Conservation (phyloP, 2,888 invertebrate genomes). For the Busseola fusca region DNA sequence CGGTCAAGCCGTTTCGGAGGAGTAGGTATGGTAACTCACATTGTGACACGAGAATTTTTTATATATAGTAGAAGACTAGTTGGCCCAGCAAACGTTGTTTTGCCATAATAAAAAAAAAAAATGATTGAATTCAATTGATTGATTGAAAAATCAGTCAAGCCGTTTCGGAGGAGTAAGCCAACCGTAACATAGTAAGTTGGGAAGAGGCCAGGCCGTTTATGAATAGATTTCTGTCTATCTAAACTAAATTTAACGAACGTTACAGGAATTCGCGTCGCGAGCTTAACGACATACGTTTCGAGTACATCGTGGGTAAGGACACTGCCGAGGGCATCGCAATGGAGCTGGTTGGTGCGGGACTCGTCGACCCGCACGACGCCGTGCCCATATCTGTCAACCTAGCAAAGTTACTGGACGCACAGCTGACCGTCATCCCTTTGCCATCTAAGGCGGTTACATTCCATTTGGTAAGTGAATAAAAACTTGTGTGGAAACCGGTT, state of each 20-base stretch:
- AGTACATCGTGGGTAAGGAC: conserved; percentile 97
- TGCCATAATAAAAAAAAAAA: too few species aligned
- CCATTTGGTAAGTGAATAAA: conserved; percentile 75
- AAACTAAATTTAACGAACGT: conserved; percentile 1
- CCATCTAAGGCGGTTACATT: conserved; percentile 73
- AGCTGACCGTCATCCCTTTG: conserved; percentile 18
- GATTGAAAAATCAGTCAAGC: too few species aligned
- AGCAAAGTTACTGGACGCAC: conserved; percentile 70
- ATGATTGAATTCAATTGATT: too few species aligned
- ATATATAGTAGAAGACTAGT: too few species aligned
- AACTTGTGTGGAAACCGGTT: not conserved
- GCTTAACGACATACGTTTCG: conserved; percentile 99
- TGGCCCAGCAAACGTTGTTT: too few species aligned
- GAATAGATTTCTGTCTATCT: not conserved
- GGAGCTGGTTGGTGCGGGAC: conserved; percentile 97
- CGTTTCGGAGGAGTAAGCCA: too few species aligned
- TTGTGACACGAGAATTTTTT: too few species aligned
- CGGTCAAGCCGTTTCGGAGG: too few species aligned
- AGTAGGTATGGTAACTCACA: too few species aligned
- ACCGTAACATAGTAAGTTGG: not conserved
- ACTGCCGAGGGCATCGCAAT: conserved; percentile 97
- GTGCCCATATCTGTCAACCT: conserved; percentile 76
- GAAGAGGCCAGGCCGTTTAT: not conserved
- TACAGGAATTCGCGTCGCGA: conserved; percentile 95
- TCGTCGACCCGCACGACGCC: conserved; percentile 92